Base-by-base conservation (phyloP, 1,140 invertebrate species). In the Hydropsyche tenuis region DNA sequence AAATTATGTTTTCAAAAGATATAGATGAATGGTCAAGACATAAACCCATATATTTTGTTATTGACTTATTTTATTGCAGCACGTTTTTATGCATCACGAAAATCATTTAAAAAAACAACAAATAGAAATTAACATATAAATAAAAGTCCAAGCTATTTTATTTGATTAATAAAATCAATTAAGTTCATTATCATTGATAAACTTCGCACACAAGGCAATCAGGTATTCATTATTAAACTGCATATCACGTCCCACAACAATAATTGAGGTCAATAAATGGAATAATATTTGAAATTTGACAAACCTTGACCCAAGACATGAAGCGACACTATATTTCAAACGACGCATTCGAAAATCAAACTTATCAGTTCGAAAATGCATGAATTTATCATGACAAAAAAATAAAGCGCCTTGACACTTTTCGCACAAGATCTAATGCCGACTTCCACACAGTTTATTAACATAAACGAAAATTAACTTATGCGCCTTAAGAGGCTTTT, bases 261-360 rank as follows among this genome's bases (percentile, higher is more conserved):
- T 37, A 37, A 60, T 60, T 60, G 56, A 60, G 23, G 56, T 60
- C 22, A 23, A 60, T 27, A 60, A 60, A 60, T 25, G 23, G 23
- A 60, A 60, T 60, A 60, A 60, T 60, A 60, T 60, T 60, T 20
- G 23, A 20, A 60, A 25, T 60, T 60, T 25, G 23, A 12, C 9
- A 25, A 20, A 25, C 56, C 56, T 25, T 60, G 56, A 60, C 56
- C 56, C 23, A 12, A 7, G 9, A 25, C 1, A 6, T 60, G 56
- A 60, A 18, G 14, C 48, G 3, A 9, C 30, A 6, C 25, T 23
- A 23, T 60, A 25, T 60, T 60, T 56, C 1, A 7, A 60, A 23
- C 4, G 23, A 25, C 56, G 9, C n/a, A 25, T 12, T 60, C 22
- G 4, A 48, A 48, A 48, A 48, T n/a, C 11, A 48, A 48, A 48